Evolutionary conservation across 2,797 vertebrate genomes (phyloP).

Genomic region (Lagorchestes hirsutus): DNA sequence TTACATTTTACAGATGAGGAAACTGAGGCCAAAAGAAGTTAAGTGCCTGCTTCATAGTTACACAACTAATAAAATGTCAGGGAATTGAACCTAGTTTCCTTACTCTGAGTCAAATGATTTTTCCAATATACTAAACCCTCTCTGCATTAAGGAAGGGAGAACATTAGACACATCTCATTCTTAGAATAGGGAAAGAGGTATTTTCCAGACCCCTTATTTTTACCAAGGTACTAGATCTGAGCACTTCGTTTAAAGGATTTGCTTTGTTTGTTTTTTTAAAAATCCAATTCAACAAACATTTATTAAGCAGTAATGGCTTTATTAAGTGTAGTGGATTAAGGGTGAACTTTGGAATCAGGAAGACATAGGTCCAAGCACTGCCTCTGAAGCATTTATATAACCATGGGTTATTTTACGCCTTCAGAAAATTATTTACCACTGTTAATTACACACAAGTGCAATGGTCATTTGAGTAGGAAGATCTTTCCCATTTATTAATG

Average conservation of each 20-base stretch:
- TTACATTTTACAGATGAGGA: background rate
- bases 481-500: too few species aligned
- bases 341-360: background rate
- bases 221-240: conserved; percentile 17
- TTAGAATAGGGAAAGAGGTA: background rate
- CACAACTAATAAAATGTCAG: background rate
- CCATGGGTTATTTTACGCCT: background rate
- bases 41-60: background rate
- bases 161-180: background rate
- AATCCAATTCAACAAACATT: background rate
- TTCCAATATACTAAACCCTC: too few species aligned
- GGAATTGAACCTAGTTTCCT: background rate
- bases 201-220: conserved; percentile 9
- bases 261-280: background rate
- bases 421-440: background rate
- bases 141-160: background rate
- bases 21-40: background rate
- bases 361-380: background rate
- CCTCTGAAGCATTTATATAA: background rate
- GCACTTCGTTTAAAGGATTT: background rate
- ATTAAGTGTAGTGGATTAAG: background rate
- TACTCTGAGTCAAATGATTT: background rate
- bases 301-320: background rate
- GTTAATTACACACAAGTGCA: too few species aligned
- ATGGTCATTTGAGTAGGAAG: too few species aligned